These are phyloP conservation scores for Diachasmimorpha longicaudata DNA, from an alignment of 1,140 invertebrate species.

Conservation along the genomic window DNA sequence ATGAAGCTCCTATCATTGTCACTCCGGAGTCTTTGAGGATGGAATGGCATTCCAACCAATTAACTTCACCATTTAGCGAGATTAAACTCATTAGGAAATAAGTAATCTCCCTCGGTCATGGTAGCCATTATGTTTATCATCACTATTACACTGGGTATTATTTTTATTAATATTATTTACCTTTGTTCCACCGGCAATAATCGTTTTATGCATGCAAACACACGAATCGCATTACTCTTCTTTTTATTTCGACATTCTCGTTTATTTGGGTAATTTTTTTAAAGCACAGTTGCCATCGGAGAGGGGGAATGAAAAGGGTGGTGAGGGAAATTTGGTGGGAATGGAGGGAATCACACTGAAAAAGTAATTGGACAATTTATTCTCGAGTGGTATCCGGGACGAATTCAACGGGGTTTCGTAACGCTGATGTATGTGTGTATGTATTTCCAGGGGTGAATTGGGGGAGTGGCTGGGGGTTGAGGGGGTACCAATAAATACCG, in stretches of 20 bases:
- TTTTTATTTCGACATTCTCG: background rate
- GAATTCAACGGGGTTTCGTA: background rate
- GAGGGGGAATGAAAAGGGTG: background rate
- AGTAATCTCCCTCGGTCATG: background rate
- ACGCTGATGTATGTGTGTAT: background rate
- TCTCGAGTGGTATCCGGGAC: background rate
- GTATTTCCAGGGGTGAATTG: background rate
- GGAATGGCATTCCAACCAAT: background rate
- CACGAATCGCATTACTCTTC: background rate
- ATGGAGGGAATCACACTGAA: background rate
- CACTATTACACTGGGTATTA: background rate
- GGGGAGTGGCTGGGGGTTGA: background rate
- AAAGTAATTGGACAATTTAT: slow-evolving; percentile 7
- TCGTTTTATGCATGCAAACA: background rate
- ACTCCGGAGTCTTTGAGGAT: background rate
- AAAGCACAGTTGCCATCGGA: background rate
- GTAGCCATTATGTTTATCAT: background rate
- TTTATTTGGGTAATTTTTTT: background rate
- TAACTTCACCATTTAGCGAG: background rate
- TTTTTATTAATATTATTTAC: background rate
- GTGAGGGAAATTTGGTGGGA: background rate
- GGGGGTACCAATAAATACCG: background rate
- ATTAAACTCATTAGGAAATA: slow-evolving; percentile 3
- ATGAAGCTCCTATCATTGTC: background rate
- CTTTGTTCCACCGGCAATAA: background rate